A percentile compares a stretch with the other conserved stretches of the same genome.
phyloP scores from a whole-genome alignment of 2,113 vertebrate species.

The Siniperca knerii region DNA sequence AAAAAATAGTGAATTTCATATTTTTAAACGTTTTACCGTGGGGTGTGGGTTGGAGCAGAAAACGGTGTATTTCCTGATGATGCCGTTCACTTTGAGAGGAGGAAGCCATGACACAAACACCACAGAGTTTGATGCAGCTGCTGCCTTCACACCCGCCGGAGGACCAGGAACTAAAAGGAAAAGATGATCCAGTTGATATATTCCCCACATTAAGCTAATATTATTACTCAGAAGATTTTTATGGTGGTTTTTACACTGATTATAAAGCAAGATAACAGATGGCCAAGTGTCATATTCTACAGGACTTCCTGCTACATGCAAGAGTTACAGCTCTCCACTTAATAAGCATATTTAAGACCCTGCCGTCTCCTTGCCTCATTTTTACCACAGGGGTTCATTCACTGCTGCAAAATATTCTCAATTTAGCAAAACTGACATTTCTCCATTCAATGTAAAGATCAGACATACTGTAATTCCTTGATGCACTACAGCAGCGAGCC shows the following conservation, averaged over 20 bases:
- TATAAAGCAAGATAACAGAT: constrained; percentile 29
- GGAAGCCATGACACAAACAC: constrained; percentile 97
- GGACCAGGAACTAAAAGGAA: constrained; percentile 91
- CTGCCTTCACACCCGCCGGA: constrained; percentile 94
- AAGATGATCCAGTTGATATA: constrained; percentile 21
- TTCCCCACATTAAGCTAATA: constrained; percentile 18
- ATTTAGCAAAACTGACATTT: constrained; percentile 10
- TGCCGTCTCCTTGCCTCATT: neutral
- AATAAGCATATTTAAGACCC: constrained; percentile 30
- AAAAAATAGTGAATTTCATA: neutral
- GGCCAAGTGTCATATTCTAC: neutral
- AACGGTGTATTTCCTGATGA: constrained; percentile 96
- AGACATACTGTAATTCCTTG: neutral
- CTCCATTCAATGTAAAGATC: neutral
- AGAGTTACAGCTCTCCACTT: constrained; percentile 18
- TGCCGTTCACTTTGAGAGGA: constrained; percentile 93
- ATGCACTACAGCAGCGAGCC: neutral
- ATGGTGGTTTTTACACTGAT: constrained; percentile 24
- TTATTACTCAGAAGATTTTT: constrained; percentile 23
- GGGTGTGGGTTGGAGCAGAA: constrained; percentile 97
- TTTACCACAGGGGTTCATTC: constrained; percentile 1
- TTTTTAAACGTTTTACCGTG: constrained; percentile 83
- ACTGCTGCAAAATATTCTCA: constrained; percentile 10
- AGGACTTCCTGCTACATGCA: neutral
- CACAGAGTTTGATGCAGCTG: constrained; percentile 90